phyloP scores from a whole-genome alignment of 1,140 invertebrate genomes.

The Campodea augens region DNA sequence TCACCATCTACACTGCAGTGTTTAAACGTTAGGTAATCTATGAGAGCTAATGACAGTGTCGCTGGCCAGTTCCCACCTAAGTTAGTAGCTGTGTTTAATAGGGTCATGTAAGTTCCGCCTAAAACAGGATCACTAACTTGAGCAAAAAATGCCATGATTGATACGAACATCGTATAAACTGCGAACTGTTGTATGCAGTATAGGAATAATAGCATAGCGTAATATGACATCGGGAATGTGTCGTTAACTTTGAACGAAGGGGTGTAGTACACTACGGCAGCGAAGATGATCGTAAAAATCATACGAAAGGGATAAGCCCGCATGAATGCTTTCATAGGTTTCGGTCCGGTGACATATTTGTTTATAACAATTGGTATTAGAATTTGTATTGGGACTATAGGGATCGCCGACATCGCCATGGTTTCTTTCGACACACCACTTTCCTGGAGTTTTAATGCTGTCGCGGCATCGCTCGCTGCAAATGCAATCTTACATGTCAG shows the following conservation, averaged over 20 bases:
- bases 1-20: slow-evolving; percentile 33
- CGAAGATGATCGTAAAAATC: slow-evolving; percentile 34
- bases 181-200: slow-evolving; percentile 43
- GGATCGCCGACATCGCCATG: slow-evolving; percentile 75
- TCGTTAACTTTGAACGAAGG: slow-evolving; percentile 22
- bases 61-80: slow-evolving; percentile 93
- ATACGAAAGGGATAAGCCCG: slow-evolving; percentile 75
- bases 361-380: slow-evolving; percentile 73
- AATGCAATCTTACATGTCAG: slow-evolving; percentile 62
- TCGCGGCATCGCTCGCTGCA: slow-evolving; percentile 86
- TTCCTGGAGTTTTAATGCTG: slow-evolving; percentile 85
- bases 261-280: slow-evolving; percentile 34
- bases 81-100: slow-evolving; percentile 91
- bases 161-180: slow-evolving; percentile 58
- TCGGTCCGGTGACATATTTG: slow-evolving; percentile 70
- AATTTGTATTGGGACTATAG: slow-evolving; percentile 86
- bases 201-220: slow-evolving; percentile 29
- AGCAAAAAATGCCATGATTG: slow-evolving; percentile 66
- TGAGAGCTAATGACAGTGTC: slow-evolving; percentile 77
- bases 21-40: slow-evolving; percentile 71
- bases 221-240: slow-evolving; percentile 34
- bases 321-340: slow-evolving; percentile 73
- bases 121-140: slow-evolving; percentile 78
- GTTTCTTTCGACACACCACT: slow-evolving; percentile 89
- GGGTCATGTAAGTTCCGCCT: slow-evolving; percentile 98